A percentile compares a stretch with the other conserved stretches of the same genome.
Evolutionary conservation across 2,113 vertebrate species (phyloP).

Genomic region (Choloepus hoffmanni): DNA sequence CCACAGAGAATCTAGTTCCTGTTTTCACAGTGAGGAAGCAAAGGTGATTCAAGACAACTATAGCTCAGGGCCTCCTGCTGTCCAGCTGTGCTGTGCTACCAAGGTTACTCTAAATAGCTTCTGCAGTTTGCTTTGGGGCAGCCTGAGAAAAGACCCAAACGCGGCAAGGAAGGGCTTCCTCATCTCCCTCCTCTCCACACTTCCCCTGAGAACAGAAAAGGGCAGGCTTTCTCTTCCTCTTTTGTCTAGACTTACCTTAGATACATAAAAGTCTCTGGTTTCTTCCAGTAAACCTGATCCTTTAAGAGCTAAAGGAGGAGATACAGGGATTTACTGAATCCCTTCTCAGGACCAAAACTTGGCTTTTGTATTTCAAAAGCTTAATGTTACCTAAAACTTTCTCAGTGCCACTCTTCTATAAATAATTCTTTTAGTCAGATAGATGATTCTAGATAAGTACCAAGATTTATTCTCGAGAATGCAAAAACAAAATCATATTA

Average conservation of each 20-base stretch:
- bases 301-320: background rate
- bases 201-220: background rate
- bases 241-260: background rate
- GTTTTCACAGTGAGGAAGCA: background rate
- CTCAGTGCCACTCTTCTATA: background rate
- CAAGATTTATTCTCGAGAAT: conserved; percentile 18
- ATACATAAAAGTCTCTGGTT: background rate
- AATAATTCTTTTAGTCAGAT: background rate
- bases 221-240: background rate
- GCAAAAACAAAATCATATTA: background rate
- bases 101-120: background rate
- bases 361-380: conserved; percentile 32
- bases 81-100: background rate
- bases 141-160: background rate
- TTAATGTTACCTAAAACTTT: background rate
- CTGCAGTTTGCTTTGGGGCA: background rate
- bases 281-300: background rate
- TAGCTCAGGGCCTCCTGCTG: background rate
- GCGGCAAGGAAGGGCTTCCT: background rate
- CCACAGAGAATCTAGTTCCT: background rate
- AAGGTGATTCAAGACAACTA: background rate
- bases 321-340: background rate
- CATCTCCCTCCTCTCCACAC: background rate
- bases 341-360: background rate
- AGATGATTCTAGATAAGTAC: background rate